Percentiles rank a stretch among this genome's conserved stretches.
phyloP scores from a whole-genome alignment of 2,888 invertebrate genomes.

The Allacma fusca region DNA sequence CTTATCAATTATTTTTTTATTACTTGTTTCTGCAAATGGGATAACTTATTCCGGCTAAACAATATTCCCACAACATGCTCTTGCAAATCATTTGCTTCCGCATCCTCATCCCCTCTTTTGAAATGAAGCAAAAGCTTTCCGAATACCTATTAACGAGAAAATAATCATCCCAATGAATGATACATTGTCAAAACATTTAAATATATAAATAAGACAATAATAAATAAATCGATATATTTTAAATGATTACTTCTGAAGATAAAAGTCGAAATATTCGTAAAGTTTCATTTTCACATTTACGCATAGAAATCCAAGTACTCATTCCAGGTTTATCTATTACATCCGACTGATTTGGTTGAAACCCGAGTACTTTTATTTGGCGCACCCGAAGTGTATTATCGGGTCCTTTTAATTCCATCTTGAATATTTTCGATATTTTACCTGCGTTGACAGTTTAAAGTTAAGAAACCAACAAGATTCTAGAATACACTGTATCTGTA shows the following conservation, averaged over 20 bases:
- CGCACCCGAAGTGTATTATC: constrained; percentile 89
- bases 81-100: constrained; percentile 76
- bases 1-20: neutral
- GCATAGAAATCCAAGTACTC: constrained; percentile 75
- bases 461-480: no score
- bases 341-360: constrained; percentile 66
- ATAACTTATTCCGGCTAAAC: constrained; percentile 91
- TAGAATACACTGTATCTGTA: no score
- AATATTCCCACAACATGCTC: constrained; percentile 97
- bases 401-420: constrained; percentile 88
- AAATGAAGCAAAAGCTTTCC: constrained; percentile 74
- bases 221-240: neutral
- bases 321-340: constrained; percentile 58
- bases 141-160: constrained; percentile 73
- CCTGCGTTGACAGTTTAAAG: constrained; percentile 41
- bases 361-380: constrained; percentile 77
- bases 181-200: neutral
- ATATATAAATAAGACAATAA: neutral
- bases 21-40: constrained; percentile 91
- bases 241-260: constrained; percentile 77
- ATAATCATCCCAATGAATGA: no score
- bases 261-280: constrained; percentile 89
- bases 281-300: constrained; percentile 90
- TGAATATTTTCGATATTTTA: constrained; percentile 68
- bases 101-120: constrained; percentile 63